Base-by-base conservation (phyloP, 2,113 vertebrate genomes). In the Saccopteryx leptura region DNA sequence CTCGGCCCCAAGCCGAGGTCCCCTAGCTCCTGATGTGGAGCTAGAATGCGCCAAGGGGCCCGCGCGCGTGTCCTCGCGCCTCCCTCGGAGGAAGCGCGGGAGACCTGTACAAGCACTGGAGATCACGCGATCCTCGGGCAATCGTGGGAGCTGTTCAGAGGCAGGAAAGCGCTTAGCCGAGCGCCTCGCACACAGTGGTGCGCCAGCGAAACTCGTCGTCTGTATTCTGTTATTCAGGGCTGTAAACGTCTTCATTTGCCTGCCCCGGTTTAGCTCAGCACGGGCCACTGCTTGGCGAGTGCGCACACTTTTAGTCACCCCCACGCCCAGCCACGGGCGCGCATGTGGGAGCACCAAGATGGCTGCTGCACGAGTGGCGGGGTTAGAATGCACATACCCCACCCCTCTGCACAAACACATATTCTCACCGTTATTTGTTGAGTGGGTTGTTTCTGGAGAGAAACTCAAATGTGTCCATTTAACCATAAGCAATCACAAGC, bases 281-380 rank as follows among this genome's bases (percentile, higher is more conserved):
- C 2, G 3, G 17, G 33, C 39, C 21, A 4, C 1, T 13, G 39
- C 69, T 65, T n/a, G 31, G 58, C 81, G 58, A 68, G 72, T 1
- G 48, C 63, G 21, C 8, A 8, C 9, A 15, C 23, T 66, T 90
- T 50, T 80, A 23, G 17, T 52, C 54, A 52, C 21, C 23, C 23
- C 60, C 48, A 33, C 46, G 60, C 17, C 33, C 54, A 48, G 69
- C 52, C 33, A 0, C 15, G 13, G 21, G 52, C 10, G 31, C 11
- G 0, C 61, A 0, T 0, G 7, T 9, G 78, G 11, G 31, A 33
- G 48, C 74, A 5, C 78, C 1, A 7, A 76, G 60, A 56, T 0
- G 5, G 58, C 72, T 76, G 21, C 4, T 0, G 33, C n/a, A 13
- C 14, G 3, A n/a, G 61, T 6, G 11, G 31, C 26, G 0, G 6